A percentile compares a stretch with the other conserved stretches of the same genome.
Conservation (phyloP, 2,888 invertebrate genomes). For the Noctua fimbriata region DNA sequence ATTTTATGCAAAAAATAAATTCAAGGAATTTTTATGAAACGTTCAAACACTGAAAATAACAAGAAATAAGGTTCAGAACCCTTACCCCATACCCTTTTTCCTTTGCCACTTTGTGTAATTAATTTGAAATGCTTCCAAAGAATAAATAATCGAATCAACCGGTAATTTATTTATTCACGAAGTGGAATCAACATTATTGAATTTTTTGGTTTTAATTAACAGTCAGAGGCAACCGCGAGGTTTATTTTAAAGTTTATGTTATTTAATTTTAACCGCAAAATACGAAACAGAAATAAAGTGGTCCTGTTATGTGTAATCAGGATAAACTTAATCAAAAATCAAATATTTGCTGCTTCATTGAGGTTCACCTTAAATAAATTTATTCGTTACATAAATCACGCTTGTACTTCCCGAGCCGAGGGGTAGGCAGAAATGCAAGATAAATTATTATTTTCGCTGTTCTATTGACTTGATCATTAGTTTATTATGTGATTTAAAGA, state of each 20-base stretch:
- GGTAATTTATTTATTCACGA: slow-evolving; percentile 36
- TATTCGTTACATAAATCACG: not conserved
- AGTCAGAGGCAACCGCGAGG: slow-evolving; percentile 6
- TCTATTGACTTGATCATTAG: not conserved
- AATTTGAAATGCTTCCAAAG: slow-evolving; percentile 39
- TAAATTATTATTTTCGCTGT: not conserved
- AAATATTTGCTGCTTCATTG: not conserved
- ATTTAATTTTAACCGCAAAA: not conserved
- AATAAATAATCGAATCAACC: slow-evolving; percentile 51
- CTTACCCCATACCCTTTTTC: slow-evolving; percentile 16
- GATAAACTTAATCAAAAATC: not conserved
- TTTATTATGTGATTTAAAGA: not conserved
- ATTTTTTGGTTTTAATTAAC: slow-evolving; percentile 49
- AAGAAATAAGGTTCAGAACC: not conserved
- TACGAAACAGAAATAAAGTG: not conserved
- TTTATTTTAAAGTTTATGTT: slow-evolving; percentile 9
- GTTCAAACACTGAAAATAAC: slow-evolving; percentile 8
- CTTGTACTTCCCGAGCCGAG: not conserved
- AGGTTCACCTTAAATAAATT: not conserved
- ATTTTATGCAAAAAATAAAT: not conserved
- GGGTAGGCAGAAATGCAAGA: not conserved
- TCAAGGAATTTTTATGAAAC: not conserved
- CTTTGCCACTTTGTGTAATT: slow-evolving; percentile 40
- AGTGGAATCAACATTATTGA: slow-evolving; percentile 23
- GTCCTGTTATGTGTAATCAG: too few species aligned